phyloP scores from a whole-genome alignment of 2,113 vertebrate species.

The Leucosticte australis region DNA sequence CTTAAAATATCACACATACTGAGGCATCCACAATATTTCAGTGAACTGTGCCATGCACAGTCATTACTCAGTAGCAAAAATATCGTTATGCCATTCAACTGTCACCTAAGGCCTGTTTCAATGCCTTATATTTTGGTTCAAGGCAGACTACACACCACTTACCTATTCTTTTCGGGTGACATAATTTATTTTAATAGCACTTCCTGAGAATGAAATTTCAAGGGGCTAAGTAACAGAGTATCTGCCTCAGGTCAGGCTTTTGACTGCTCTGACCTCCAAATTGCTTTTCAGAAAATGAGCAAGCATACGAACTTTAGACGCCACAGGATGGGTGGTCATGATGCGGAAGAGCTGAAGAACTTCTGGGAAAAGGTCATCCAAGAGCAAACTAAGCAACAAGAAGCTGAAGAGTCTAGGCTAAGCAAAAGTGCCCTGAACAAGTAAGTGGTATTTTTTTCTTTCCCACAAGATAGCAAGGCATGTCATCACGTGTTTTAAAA shows the following conservation, averaged over 20 bases:
- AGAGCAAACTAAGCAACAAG: conserved; percentile 19
- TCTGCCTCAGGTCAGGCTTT: background rate
- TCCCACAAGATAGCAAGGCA: background rate
- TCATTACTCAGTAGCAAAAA: background rate
- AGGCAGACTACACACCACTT: background rate
- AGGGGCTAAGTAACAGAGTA: background rate
- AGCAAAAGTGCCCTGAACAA: conserved; percentile 62
- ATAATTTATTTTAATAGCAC: background rate
- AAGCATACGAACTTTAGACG: background rate
- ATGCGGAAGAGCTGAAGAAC: conserved; percentile 51
- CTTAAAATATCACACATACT: background rate
- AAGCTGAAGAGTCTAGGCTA: conserved; percentile 53
- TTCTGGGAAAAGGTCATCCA: conserved; percentile 69
- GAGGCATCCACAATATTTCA: background rate
- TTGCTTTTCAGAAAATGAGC: conserved; percentile 62
- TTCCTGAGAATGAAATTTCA: background rate
- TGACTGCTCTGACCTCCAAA: background rate
- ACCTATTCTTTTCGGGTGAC: background rate
- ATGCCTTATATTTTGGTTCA: conserved; percentile 1
- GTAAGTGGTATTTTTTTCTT: conserved; percentile 46
- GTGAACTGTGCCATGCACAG: background rate
- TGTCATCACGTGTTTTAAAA: background rate
- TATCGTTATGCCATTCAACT: background rate
- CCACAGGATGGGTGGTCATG: background rate
- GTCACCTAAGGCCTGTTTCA: background rate